These are phyloP conservation scores for Leptarthrus brevirostris DNA, from an alignment of 2,888 invertebrate species.

Conservation along the genomic window DNA sequence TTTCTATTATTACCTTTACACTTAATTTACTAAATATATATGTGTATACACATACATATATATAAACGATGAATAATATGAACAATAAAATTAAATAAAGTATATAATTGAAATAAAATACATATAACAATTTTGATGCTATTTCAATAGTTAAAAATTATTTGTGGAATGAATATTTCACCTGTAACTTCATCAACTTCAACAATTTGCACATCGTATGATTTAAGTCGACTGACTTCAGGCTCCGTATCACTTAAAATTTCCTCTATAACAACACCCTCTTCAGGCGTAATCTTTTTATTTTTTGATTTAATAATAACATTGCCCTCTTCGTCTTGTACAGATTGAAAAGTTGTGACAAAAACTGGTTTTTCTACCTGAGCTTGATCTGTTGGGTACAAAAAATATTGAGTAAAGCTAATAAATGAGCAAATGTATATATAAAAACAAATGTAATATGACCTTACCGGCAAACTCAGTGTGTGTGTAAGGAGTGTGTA, in stretches of 20 bases:
- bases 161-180: constrained; percentile 55
- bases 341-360: constrained; percentile 66
- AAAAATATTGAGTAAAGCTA: constrained; percentile 20
- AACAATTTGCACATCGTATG: constrained; percentile 63
- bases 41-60: background rate
- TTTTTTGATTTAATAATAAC: constrained; percentile 64
- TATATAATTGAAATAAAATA: constrained; percentile 19
- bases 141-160: background rate
- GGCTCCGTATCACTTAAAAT: constrained; percentile 65
- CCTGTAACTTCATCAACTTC: constrained; percentile 65
- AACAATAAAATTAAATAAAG: background rate
- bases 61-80: background rate
- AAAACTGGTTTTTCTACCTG: constrained; percentile 65
- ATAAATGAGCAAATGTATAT: constrained; percentile 13
- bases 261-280: constrained; percentile 65
- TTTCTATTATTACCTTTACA: constrained; percentile 4
- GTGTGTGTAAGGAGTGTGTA: constrained; percentile 57
- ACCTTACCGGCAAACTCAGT: constrained; percentile 61
- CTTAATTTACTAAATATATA: background rate
- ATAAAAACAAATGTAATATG: no score
- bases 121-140: background rate
- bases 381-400: constrained; percentile 56
- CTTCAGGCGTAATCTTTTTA: constrained; percentile 64
- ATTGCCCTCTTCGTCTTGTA: constrained; percentile 64
- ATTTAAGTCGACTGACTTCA: constrained; percentile 58